phyloP scores from a whole-genome alignment of 2,797 vertebrate genomes.

The Pogoniulus pusillus region DNA sequence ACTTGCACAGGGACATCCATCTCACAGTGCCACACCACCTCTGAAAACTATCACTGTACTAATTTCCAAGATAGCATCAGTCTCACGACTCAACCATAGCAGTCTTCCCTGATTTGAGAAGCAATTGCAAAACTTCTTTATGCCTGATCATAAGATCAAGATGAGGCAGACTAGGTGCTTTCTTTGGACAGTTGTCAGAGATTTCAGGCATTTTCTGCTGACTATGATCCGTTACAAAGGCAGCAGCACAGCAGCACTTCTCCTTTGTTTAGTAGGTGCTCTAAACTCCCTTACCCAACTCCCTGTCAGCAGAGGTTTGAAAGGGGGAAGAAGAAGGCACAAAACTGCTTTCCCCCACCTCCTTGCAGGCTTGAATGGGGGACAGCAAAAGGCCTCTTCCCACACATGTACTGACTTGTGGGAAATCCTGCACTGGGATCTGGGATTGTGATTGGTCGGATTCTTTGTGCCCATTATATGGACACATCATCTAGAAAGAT shows the following conservation, averaged over 20 bases:
- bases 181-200: neutral
- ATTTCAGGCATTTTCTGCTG: neutral
- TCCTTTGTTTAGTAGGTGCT: neutral
- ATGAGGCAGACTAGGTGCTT: neutral
- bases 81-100: neutral
- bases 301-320: too few relatives aligned
- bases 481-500: too few relatives aligned
- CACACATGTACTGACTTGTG: too few relatives aligned
- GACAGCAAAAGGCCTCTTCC: too few relatives aligned
- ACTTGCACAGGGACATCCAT: neutral
- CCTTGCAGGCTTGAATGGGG: too few relatives aligned
- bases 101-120: neutral
- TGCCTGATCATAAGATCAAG: neutral
- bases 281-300: too few relatives aligned
- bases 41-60: neutral
- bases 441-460: too few relatives aligned
- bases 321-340: too few relatives aligned
- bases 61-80: neutral
- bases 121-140: neutral
- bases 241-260: neutral
- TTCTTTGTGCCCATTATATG: too few relatives aligned
- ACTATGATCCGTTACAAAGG: neutral
- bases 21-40: rapidly evolving
- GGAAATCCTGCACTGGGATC: too few relatives aligned
- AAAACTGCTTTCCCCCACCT: too few relatives aligned